Conservation (phyloP, 2,113 vertebrate genomes). For the Zosterops japonicus region DNA sequence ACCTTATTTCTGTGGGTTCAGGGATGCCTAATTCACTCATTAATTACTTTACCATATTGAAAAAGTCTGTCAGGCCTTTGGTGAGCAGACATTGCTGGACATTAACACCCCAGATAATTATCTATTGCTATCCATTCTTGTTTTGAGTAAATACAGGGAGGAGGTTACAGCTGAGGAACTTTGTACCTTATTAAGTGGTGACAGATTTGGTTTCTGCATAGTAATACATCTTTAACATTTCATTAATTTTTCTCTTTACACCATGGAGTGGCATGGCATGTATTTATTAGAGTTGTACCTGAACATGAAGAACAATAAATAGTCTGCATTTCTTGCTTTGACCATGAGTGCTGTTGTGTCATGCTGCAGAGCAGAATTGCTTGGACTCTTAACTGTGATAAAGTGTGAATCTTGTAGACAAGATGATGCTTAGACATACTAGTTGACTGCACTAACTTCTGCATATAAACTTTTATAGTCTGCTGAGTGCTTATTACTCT, state of each 20-base stretch:
- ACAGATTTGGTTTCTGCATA: neutral
- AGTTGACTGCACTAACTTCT: neutral
- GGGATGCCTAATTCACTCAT: neutral
- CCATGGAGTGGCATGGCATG: neutral
- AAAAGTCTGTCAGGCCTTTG: neutral
- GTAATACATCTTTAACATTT: neutral
- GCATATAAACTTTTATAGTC: neutral
- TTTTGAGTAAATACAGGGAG: neutral
- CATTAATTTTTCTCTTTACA: neutral
- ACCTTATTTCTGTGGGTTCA: neutral
- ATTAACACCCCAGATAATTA: neutral
- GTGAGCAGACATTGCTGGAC: neutral
- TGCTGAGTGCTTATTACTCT: neutral
- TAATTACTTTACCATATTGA: neutral
- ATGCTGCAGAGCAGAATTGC: neutral
- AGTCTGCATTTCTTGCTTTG: neutral
- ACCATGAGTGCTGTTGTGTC: neutral
- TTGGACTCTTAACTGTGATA: neutral
- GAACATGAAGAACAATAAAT: neutral
- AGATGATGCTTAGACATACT: neutral
- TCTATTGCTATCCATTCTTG: neutral
- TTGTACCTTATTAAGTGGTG: neutral
- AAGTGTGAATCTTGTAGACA: neutral
- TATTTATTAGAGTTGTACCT: neutral
- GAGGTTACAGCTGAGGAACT: neutral